Percentiles rank a stretch among this genome's conserved stretches.
These are phyloP conservation scores for Listrodromus nycthemerus DNA, from an alignment of 2,888 invertebrate species.

Conservation along the genomic window DNA sequence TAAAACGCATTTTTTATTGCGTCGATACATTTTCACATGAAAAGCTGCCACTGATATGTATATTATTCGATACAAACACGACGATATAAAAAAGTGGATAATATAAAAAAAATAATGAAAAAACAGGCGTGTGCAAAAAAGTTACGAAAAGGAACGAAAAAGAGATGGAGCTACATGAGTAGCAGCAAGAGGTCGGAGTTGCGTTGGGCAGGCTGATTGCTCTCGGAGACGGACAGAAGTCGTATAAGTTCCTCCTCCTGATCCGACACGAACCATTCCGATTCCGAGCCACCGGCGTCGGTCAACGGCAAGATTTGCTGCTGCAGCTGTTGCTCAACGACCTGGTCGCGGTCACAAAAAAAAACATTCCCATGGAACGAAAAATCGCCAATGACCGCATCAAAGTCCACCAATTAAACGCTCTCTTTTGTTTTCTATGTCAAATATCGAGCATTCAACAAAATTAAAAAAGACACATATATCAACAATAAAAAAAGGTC, in stretches of 20 bases:
- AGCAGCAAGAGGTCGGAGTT: constrained; percentile 80
- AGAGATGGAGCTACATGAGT: constrained; percentile 76
- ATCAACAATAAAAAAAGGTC: constrained; percentile 41
- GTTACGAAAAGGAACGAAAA: constrained; percentile 1
- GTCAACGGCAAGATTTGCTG: constrained; percentile 80
- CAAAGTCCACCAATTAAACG: constrained; percentile 78
- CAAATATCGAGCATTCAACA: constrained; percentile 66
- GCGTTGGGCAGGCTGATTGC: constrained; percentile 79
- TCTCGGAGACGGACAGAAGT: constrained; percentile 87
- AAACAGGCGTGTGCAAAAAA: constrained; percentile 11
- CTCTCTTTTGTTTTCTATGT: constrained; percentile 42
- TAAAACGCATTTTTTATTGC: constrained; percentile 26
- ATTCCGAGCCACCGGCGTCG: constrained; percentile 87
- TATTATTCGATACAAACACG: constrained; percentile 28
- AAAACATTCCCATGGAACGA: constrained; percentile 72
- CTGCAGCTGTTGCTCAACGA: constrained; percentile 81
- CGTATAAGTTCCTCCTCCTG: constrained; percentile 92
- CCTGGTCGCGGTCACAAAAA: constrained; percentile 71
- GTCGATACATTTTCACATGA: constrained; percentile 19
- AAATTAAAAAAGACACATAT: constrained; percentile 51
- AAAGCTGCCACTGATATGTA: constrained; percentile 30
- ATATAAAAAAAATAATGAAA: constrained; percentile 25
- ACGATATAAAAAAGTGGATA: constrained; percentile 14
- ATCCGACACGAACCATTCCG: constrained; percentile 91
- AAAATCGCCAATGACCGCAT: constrained; percentile 80